These are phyloP conservation scores for Eupithecia vulgata DNA, from an alignment of 2,888 invertebrate species.

Conservation along the genomic window DNA sequence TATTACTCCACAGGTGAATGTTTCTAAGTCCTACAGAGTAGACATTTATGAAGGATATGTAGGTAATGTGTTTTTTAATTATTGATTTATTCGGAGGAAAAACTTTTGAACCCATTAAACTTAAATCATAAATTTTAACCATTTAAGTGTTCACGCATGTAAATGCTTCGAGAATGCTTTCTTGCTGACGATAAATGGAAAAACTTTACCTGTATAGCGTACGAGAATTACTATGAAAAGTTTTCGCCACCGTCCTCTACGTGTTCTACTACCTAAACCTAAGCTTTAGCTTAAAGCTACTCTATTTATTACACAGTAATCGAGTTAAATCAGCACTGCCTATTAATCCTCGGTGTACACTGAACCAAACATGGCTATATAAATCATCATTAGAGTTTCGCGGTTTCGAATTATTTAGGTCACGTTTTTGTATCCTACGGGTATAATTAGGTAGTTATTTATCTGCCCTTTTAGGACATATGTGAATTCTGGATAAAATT, in stretches of 20 bases:
- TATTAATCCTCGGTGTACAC: constrained; percentile 9
- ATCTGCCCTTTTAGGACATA: not conserved
- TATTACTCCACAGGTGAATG: too few species aligned
- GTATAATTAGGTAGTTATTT: not conserved
- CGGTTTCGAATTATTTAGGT: not conserved
- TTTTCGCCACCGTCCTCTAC: not conserved
- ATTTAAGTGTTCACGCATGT: too few species aligned
- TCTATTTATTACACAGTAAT: constrained; percentile 8
- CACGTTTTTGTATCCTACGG: not conserved
- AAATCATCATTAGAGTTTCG: constrained; percentile 11
- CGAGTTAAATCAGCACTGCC: not conserved
- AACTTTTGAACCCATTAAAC: too few species aligned
- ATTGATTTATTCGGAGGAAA: too few species aligned
- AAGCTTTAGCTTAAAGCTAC: not conserved
- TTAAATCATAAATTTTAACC: too few species aligned
- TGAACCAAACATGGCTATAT: constrained; percentile 5
- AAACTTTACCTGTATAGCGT: too few species aligned
- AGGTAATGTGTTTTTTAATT: too few species aligned
- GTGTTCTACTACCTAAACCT: not conserved
- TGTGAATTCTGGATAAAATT: not conserved
- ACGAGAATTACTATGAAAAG: too few species aligned
- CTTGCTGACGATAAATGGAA: too few species aligned
- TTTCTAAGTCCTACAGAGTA: too few species aligned
- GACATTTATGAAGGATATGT: too few species aligned
- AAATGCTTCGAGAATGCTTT: too few species aligned